Conservation (phyloP, 2,888 invertebrate species). For the Dasypogon diadema region DNA sequence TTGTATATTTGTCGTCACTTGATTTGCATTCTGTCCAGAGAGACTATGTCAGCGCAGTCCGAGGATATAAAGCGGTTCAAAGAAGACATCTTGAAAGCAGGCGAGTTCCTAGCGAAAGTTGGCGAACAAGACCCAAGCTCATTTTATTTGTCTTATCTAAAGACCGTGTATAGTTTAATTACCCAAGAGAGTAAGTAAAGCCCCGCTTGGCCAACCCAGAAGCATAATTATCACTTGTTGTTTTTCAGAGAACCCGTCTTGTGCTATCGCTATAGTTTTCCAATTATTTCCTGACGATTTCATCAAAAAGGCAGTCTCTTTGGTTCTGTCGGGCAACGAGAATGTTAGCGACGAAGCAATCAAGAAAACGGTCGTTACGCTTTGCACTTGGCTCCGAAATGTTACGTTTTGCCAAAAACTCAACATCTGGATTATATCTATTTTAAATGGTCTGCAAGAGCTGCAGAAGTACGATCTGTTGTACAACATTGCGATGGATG, state of each 20-base stretch:
- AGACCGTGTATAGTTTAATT: slow-evolving; percentile 63
- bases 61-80: slow-evolving; percentile 63
- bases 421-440: slow-evolving; percentile 76
- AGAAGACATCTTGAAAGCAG: slow-evolving; percentile 64
- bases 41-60: slow-evolving; percentile 59
- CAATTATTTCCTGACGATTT: slow-evolving; percentile 63
- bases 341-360: slow-evolving; percentile 71
- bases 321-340: slow-evolving; percentile 59
- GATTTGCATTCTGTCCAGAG: slow-evolving; percentile 61
- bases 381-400: slow-evolving; percentile 77
- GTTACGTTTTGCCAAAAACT: slow-evolving; percentile 76
- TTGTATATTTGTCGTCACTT: slow-evolving; percentile 59
- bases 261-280: slow-evolving; percentile 66
- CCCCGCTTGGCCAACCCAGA: not conserved
- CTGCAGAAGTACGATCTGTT: slow-evolving; percentile 72
- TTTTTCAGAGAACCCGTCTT: slow-evolving; percentile 62
- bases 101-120: slow-evolving; percentile 61
- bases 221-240: too few species aligned
- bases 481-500: slow-evolving; percentile 74
- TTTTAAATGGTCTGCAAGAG: slow-evolving; percentile 76
- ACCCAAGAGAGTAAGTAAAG: slow-evolving; percentile 57
- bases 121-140: slow-evolving; percentile 59
- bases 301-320: slow-evolving; percentile 63
- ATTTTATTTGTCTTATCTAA: slow-evolving; percentile 61
- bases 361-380: slow-evolving; percentile 73